phyloP scores from a whole-genome alignment of 2,888 invertebrate genomes.

The Lutraria lutraria region DNA sequence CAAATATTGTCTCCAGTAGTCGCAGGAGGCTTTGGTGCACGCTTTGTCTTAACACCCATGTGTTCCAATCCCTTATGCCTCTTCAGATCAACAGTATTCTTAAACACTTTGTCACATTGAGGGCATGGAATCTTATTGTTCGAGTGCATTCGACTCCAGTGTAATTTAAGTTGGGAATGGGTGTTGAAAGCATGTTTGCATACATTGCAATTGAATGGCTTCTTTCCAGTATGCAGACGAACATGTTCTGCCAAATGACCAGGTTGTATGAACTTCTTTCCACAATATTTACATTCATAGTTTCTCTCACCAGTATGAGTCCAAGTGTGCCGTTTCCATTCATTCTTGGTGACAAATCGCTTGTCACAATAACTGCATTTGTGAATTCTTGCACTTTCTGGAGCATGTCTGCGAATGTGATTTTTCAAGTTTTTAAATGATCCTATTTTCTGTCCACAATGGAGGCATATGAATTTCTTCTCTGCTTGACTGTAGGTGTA shows the following conservation, averaged over 20 bases:
- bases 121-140: slow-evolving; percentile 40
- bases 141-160: slow-evolving; percentile 38
- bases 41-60: slow-evolving; percentile 20
- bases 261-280: slow-evolving; percentile 60
- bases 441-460: slow-evolving; percentile 35
- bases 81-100: slow-evolving; percentile 25
- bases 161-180: slow-evolving; percentile 41
- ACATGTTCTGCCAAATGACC: slow-evolving; percentile 60
- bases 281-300: slow-evolving; percentile 55
- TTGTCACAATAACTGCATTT: slow-evolving; percentile 50
- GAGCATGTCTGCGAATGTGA: slow-evolving; percentile 60
- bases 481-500: slow-evolving; percentile 39
- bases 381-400: slow-evolving; percentile 36
- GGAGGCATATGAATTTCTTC: slow-evolving; percentile 40
- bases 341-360: slow-evolving; percentile 56
- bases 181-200: slow-evolving; percentile 56
- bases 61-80: slow-evolving; percentile 56
- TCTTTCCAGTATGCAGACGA: slow-evolving; percentile 45
- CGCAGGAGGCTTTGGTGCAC: background rate
- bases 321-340: slow-evolving; percentile 48
- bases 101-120: slow-evolving; percentile 45
- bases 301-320: slow-evolving; percentile 59
- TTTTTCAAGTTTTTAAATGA: slow-evolving; percentile 54
- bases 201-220: slow-evolving; percentile 42
- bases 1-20: slow-evolving; percentile 41